Conservation (phyloP, 2,888 invertebrate species). For the Pollenia amentaria region DNA sequence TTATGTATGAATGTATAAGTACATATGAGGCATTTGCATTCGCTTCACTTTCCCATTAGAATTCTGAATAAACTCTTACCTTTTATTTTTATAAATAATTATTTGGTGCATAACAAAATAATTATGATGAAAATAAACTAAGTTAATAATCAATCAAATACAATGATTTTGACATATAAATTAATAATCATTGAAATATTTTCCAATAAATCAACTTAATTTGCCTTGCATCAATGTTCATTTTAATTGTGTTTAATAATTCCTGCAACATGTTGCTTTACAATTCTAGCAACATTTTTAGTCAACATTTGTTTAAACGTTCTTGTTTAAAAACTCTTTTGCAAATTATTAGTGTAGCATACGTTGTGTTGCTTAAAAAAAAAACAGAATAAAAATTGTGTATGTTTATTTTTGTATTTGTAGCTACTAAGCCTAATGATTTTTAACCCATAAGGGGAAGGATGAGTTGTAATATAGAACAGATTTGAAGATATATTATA, state of each 20-base stretch:
- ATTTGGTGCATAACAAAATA: neutral
- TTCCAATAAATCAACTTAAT: constrained; percentile 25
- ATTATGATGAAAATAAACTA: neutral
- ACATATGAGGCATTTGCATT: too few relatives aligned
- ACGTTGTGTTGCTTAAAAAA: neutral
- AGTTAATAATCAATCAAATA: constrained; percentile 28
- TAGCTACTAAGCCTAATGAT: neutral
- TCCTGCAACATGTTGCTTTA: constrained; percentile 31
- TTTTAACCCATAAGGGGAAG: constrained; percentile 27
- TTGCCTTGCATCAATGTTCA: neutral
- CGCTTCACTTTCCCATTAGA: too few relatives aligned
- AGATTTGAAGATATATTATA: too few relatives aligned
- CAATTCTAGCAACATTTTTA: constrained; percentile 19
- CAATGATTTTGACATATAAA: constrained; percentile 23
- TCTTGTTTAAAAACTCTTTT: neutral
- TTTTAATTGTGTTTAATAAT: neutral
- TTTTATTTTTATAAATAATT: too few relatives aligned
- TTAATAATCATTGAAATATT: constrained; percentile 22
- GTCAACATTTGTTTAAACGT: neutral
- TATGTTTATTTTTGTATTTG: constrained; percentile 23
- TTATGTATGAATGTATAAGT: too few relatives aligned
- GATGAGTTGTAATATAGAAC: too few relatives aligned
- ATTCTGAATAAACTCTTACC: too few relatives aligned
- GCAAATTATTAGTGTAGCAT: constrained; percentile 33
- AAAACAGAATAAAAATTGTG: neutral